Evolutionary conservation across 1,140 invertebrate species (phyloP).

Genomic region (Macrosteles quadrilineatus): DNA sequence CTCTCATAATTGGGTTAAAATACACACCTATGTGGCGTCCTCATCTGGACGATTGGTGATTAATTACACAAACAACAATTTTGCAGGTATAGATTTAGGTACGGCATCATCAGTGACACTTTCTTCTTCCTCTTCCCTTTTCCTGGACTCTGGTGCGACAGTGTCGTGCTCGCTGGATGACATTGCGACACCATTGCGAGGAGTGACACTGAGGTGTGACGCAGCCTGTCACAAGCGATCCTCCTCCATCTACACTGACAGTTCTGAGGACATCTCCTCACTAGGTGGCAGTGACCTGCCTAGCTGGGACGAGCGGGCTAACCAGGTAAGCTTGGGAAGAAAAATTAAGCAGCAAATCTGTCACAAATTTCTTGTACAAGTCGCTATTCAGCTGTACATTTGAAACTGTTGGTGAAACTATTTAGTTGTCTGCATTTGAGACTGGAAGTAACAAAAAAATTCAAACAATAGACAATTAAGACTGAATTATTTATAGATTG

Average conservation of each 20-base stretch:
- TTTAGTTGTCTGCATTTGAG: too few relatives aligned
- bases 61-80: too few relatives aligned
- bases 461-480: too few relatives aligned
- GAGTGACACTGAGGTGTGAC: not conserved
- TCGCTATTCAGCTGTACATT: too few relatives aligned
- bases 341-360: too few relatives aligned
- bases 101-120: constrained; percentile 53
- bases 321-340: constrained; percentile 4
- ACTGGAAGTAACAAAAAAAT: too few relatives aligned
- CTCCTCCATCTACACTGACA: constrained; percentile 83
- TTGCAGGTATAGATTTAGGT: constrained; percentile 37
- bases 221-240: constrained; percentile 52
- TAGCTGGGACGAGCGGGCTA: constrained; percentile 64
- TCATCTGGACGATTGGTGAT: too few relatives aligned
- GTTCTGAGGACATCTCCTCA: constrained; percentile 80
- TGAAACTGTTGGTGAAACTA: too few relatives aligned
- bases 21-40: too few relatives aligned
- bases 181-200: constrained; percentile 35
- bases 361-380: too few relatives aligned
- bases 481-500: too few relatives aligned
- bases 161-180: constrained; percentile 36
- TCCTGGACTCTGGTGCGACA: constrained; percentile 49
- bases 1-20: too few relatives aligned
- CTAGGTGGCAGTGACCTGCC: constrained; percentile 70
- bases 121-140: constrained; percentile 57